Evolutionary conservation across 64 coral and sea anemone species (phyloP).

Genomic region (Porites australiensis): DNA sequence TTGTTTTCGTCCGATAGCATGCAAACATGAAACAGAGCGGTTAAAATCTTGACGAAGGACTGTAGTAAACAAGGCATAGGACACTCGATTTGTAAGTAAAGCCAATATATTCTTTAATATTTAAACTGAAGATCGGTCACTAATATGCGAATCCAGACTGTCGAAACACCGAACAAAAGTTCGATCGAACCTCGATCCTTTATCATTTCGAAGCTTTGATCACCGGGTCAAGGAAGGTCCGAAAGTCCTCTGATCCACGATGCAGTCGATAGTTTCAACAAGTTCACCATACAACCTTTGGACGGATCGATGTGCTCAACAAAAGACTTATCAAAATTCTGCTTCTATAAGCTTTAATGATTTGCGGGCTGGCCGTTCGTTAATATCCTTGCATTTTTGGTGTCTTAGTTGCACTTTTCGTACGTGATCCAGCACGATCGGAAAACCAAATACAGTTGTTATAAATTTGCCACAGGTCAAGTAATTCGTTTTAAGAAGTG

Average conservation of each 20-base stretch:
- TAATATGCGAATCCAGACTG: background rate
- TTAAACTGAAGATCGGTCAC: conserved; percentile 2
- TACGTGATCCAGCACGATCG: too few relatives aligned
- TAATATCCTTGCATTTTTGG: too few relatives aligned
- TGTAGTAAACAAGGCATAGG: background rate
- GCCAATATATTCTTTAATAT: conserved; percentile 19
- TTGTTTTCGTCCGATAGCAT: background rate
- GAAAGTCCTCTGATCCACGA: background rate
- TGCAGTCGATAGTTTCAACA: background rate
- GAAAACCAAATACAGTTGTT: too few relatives aligned
- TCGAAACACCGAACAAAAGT: background rate
- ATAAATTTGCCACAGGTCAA: too few relatives aligned
- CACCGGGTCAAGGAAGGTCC: background rate
- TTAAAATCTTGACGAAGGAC: background rate
- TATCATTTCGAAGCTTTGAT: background rate
- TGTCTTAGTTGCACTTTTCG: too few relatives aligned
- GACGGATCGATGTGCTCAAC: background rate
- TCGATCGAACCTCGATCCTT: too few relatives aligned
- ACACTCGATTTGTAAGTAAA: background rate
- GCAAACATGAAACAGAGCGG: background rate
- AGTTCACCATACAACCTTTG: background rate
- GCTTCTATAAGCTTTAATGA: background rate
- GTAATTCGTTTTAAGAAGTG: too few relatives aligned
- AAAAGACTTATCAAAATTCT: background rate
- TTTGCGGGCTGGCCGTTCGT: too few relatives aligned